Conservation (phyloP, 2,888 invertebrate species). For the Nymphalis urticae region DNA sequence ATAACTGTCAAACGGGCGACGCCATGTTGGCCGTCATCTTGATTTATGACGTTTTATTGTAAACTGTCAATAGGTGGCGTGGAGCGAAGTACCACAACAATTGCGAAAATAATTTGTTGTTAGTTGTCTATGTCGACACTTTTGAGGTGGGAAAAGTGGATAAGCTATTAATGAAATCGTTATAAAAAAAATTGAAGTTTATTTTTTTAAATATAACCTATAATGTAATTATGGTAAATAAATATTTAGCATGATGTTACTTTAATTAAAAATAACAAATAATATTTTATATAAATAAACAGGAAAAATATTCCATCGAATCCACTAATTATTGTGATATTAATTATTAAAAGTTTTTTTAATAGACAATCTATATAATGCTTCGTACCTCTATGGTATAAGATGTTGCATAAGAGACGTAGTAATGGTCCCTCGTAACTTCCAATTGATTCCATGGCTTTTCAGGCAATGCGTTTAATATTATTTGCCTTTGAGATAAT, state of each 20-base stretch:
- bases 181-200: not conserved
- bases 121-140: conserved; percentile 7
- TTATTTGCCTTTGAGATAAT: conserved; percentile 27
- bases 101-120: conserved; percentile 13
- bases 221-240: no score
- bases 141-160: not conserved
- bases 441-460: conserved; percentile 38
- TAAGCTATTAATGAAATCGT: not conserved
- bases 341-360: no score
- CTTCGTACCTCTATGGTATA: conserved; percentile 6
- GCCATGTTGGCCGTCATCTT: conserved; percentile 77
- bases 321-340: no score
- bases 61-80: conserved; percentile 65
- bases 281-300: no score
- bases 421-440: conserved; percentile 30
- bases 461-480: conserved; percentile 34
- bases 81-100: conserved; percentile 12
- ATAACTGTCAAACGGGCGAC: conserved; percentile 73
- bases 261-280: no score
- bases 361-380: no score
- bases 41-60: conserved; percentile 72
- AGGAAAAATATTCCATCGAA: no score
- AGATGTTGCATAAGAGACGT: conserved; percentile 1
- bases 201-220: not conserved
- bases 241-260: no score